Percentiles rank a stretch among this genome's conserved stretches.
Conservation (phyloP, 2,888 invertebrate species). For the Teleogryllus oceanicus region DNA sequence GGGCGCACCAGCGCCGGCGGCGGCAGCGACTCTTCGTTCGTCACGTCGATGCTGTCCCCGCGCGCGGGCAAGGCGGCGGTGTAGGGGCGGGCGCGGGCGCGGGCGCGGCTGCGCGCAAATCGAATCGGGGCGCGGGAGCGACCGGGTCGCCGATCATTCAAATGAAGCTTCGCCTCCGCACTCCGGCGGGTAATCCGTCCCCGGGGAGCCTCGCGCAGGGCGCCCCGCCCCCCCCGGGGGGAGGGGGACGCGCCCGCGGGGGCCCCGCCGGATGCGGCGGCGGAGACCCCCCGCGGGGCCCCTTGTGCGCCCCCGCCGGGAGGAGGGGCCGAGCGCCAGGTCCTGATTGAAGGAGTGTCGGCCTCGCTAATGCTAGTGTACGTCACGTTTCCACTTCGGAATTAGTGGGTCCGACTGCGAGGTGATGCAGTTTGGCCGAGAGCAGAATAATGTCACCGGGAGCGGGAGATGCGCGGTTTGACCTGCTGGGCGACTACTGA, state of each 20-base stretch:
- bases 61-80: not conserved
- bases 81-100: conserved; percentile 37
- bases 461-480: not conserved
- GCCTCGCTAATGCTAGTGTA: not conserved
- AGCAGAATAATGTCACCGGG: not conserved
- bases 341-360: not conserved
- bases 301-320: not conserved
- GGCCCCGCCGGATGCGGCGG: not conserved
- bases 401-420: not conserved
- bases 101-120: not conserved
- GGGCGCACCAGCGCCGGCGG: conserved; percentile 42
- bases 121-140: not conserved
- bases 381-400: conserved; percentile 1
- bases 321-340: not conserved
- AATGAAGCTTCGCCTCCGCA: not conserved
- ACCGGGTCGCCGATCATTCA: not conserved
- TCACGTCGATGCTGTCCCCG: conserved; percentile 85
- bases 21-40: conserved; percentile 71
- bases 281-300: not conserved
- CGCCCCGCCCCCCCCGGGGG: not conserved
- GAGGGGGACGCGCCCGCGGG: not conserved
- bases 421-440: not conserved
- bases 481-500: not conserved
- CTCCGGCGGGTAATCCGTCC: not conserved
- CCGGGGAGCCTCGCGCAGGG: not conserved